These are phyloP conservation scores for Aurelia aurita DNA, from an alignment of 30 jellyfish, hydroid and myxozoan species.

Conservation along the genomic window DNA sequence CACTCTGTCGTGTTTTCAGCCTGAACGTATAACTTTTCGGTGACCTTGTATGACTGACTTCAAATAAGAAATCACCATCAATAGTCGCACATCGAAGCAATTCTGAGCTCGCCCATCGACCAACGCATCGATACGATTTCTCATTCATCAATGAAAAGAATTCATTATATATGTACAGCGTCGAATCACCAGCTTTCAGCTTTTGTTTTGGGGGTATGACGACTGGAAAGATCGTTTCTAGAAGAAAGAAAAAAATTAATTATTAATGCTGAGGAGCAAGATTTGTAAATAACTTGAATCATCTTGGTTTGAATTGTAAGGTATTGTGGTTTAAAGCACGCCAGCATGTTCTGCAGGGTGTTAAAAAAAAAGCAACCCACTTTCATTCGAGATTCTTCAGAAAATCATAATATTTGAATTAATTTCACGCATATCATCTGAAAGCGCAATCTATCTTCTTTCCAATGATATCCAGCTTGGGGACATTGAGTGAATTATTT, in stretches of 20 bases:
- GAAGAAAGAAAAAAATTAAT: slow-evolving; percentile 5
- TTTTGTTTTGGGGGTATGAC: slow-evolving; percentile 83
- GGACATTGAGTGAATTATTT: too few species aligned
- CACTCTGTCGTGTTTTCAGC: slow-evolving; percentile 61
- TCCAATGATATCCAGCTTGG: too few species aligned
- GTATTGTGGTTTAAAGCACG: too few species aligned
- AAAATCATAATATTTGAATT: too few species aligned
- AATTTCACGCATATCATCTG: too few species aligned
- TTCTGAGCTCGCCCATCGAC: slow-evolving; percentile 77
- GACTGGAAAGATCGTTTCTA: slow-evolving; percentile 72
- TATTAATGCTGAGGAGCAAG: neutral
- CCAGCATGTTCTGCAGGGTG: too few species aligned
- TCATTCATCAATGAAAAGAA: slow-evolving; percentile 78
- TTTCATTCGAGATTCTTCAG: too few species aligned
- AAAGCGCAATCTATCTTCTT: too few species aligned
- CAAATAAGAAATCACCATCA: slow-evolving; percentile 76
- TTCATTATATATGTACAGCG: slow-evolving; percentile 60
- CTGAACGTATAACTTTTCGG: slow-evolving; percentile 42
- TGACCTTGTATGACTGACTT: slow-evolving; percentile 14
- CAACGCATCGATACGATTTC: slow-evolving; percentile 69
- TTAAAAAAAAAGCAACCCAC: too few species aligned
- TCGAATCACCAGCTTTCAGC: slow-evolving; percentile 81
- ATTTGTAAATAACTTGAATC: neutral
- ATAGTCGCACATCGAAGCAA: slow-evolving; percentile 65
- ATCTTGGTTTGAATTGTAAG: too few species aligned